Evolutionary conservation across 2,113 vertebrate genomes (phyloP).

Genomic region (Colossoma macropomum): DNA sequence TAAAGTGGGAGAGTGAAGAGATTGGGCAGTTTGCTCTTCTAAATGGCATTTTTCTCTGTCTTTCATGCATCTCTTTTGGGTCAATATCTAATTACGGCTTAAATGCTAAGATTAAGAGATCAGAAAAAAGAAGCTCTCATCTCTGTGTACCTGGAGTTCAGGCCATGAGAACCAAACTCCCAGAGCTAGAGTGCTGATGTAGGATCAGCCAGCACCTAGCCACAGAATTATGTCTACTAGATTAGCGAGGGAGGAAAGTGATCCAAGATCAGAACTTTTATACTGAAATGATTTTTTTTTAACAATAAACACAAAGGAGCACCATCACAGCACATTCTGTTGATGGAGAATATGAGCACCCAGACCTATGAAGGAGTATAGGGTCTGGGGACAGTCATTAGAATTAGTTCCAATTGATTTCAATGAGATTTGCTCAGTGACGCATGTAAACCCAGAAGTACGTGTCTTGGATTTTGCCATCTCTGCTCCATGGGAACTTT

Average conservation of each 20-base stretch:
- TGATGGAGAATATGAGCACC: no score
- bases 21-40: conserved; percentile 58
- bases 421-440: no score
- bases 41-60: conserved; percentile 52
- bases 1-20: conserved; percentile 46
- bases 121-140: conserved; percentile 34
- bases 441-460: no score
- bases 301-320: no score
- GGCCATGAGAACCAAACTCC: no score
- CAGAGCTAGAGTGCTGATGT: neutral
- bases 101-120: conserved; percentile 51
- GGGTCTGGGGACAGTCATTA: no score
- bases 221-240: neutral
- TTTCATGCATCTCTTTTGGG: conserved; percentile 55
- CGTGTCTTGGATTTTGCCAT: no score
- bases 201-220: neutral
- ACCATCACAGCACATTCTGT: no score
- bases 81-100: conserved; percentile 71
- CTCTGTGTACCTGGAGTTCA: conserved; percentile 24
- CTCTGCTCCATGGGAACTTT: no score
- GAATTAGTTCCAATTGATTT: no score
- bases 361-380: no score
- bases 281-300: neutral
- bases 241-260: neutral
- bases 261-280: neutral